Evolutionary conservation across 2,888 invertebrate genomes (phyloP).

Genomic region (Schizaphis graminum): DNA sequence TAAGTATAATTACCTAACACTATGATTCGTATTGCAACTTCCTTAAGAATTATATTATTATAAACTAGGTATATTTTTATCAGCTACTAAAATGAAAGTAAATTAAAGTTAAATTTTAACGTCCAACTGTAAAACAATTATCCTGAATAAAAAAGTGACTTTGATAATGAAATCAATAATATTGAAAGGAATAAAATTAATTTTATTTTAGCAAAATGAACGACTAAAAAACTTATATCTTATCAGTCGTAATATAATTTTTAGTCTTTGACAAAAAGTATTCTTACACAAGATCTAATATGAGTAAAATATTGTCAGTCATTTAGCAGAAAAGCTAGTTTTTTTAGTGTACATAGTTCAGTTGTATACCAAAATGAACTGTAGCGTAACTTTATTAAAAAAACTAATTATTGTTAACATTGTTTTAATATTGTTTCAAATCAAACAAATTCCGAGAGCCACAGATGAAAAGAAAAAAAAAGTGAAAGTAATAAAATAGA

Average conservation of each 20-base stretch:
- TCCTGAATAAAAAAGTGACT: not conserved
- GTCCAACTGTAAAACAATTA: not conserved
- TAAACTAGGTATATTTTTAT: not conserved
- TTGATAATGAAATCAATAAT: not conserved
- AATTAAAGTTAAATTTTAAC: not conserved
- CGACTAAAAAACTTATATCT: not conserved
- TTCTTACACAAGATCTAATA: not conserved
- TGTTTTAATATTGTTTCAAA: not conserved
- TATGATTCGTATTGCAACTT: not conserved
- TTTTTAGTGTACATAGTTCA: not conserved
- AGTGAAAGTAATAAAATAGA: not conserved
- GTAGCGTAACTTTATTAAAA: not conserved
- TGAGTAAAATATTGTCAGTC: not conserved
- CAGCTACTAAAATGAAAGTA: not conserved
- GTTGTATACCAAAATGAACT: not conserved
- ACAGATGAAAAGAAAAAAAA: not conserved
- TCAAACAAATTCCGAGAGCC: not conserved
- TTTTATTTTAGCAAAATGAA: not conserved
- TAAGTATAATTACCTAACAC: not conserved
- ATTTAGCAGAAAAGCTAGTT: not conserved
- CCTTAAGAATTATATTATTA: not conserved
- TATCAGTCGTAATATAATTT: not conserved
- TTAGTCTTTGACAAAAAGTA: not conserved
- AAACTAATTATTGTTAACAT: slow-evolving; percentile 18
- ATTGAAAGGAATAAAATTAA: not conserved